phyloP scores from a whole-genome alignment of 2,888 invertebrate species.

The Drosophila helvetica region DNA sequence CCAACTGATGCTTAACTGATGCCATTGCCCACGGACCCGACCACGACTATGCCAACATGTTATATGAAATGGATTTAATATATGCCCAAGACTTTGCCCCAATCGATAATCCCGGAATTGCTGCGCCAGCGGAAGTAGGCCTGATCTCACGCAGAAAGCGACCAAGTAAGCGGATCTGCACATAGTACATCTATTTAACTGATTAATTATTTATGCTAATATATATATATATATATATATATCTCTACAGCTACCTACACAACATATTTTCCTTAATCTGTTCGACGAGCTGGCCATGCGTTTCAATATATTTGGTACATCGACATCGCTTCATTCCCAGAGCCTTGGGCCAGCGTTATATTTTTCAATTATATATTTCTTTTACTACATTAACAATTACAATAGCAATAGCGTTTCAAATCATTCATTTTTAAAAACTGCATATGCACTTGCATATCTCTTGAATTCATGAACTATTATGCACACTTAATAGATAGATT shows the following conservation, averaged over 20 bases:
- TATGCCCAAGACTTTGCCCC: slow-evolving; percentile 79
- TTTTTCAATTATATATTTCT: no score
- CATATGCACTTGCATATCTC: no score
- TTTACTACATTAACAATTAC: no score
- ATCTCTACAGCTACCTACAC: slow-evolving; percentile 75
- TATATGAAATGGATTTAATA: slow-evolving; percentile 74
- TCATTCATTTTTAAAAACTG: no score
- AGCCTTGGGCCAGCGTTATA: no score
- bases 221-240: not conserved
- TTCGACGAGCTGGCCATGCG: slow-evolving; percentile 82
- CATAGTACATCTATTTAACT: slow-evolving; percentile 1
- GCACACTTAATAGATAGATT: no score
- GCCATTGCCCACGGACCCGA: slow-evolving; percentile 5
- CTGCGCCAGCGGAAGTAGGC: slow-evolving; percentile 82
- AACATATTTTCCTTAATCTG: slow-evolving; percentile 75
- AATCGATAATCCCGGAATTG: slow-evolving; percentile 78
- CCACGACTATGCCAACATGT: slow-evolving; percentile 49
- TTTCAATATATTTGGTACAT: slow-evolving; percentile 67
- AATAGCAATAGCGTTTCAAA: no score
- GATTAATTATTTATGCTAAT: not conserved
- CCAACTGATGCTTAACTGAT: no score
- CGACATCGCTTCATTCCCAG: no score
- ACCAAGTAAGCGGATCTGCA: slow-evolving; percentile 71
- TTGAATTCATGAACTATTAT: no score
- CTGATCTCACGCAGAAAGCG: slow-evolving; percentile 82